Evolutionary conservation across 1,140 invertebrate genomes (phyloP).

Genomic region (Temnothorax curvispinosus): DNA sequence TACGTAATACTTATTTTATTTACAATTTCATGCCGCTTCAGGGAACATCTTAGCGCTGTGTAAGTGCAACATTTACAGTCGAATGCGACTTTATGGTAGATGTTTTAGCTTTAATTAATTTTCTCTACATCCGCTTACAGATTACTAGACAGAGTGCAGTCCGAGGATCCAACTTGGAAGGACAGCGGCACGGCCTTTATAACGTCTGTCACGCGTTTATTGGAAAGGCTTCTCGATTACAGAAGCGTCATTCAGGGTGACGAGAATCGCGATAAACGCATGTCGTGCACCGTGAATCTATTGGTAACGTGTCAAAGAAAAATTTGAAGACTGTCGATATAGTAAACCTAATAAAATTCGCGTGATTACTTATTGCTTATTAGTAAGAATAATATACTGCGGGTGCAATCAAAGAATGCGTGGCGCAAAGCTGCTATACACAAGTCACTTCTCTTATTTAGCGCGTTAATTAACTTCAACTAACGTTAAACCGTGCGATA

Average conservation of each 20-base stretch:
- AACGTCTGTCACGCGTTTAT: constrained; percentile 94
- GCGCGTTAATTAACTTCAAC: constrained; percentile 29
- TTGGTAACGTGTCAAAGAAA: constrained; percentile 87
- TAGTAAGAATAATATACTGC: not conserved
- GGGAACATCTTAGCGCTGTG: constrained; percentile 96
- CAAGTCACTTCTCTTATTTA: constrained; percentile 34
- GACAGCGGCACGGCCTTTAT: constrained; percentile 97
- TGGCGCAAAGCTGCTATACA: not conserved
- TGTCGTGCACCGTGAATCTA: constrained; percentile 99
- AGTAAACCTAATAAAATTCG: not conserved
- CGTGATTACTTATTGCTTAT: not conserved
- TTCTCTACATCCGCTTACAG: constrained; percentile 85
- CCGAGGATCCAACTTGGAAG: constrained; percentile 94
- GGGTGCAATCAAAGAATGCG: not conserved
- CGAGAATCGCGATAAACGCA: constrained; percentile 96
- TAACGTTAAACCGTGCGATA: not conserved
- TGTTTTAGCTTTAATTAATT: not conserved
- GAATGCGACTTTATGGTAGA: not conserved
- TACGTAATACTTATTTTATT: constrained; percentile 15
- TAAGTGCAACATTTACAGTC: constrained; percentile 87
- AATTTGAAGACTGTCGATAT: constrained; percentile 3
- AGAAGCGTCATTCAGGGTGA: constrained; percentile 96
- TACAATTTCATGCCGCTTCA: constrained; percentile 86
- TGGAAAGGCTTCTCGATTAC: constrained; percentile 96
- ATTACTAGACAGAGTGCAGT: constrained; percentile 94